Percentiles rank a stretch among this genome's conserved stretches.
phyloP scores from a whole-genome alignment of 2,797 vertebrate species.

The Megaceryle alcyon region DNA sequence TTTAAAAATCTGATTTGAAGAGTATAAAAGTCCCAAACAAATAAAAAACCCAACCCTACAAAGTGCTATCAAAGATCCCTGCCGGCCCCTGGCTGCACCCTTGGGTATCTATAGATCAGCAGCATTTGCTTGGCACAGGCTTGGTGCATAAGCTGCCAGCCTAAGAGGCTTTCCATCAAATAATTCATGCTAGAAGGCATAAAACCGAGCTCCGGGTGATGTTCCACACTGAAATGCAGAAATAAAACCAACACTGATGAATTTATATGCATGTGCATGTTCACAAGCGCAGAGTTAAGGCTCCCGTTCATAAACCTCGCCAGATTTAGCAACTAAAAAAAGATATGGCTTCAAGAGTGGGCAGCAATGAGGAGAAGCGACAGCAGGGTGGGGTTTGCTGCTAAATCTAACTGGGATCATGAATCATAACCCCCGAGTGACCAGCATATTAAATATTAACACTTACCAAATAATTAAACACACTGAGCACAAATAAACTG shows the following conservation, averaged over 20 bases:
- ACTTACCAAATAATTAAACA: not conserved
- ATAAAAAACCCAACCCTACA: not conserved
- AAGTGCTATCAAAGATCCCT: not conserved
- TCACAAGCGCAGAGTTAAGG: not conserved
- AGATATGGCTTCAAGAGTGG: not conserved
- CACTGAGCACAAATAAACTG: not conserved
- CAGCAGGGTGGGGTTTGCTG: not conserved
- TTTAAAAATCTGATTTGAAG: not conserved
- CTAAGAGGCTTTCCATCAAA: not conserved
- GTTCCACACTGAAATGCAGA: not conserved
- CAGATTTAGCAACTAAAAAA: constrained; percentile 31
- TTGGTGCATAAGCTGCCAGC: not conserved
- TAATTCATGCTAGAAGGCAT: not conserved
- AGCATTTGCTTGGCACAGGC: not conserved
- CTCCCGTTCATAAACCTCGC: not conserved
- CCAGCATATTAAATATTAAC: not conserved
- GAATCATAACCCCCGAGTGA: not conserved
- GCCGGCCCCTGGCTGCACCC: not conserved
- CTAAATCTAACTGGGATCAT: not conserved
- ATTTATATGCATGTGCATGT: not conserved
- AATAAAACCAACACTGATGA: not conserved
- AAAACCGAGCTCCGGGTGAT: constrained; percentile 4
- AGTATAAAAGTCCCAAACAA: not conserved
- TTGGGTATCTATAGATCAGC: not conserved
- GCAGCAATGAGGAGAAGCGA: not conserved